Conservation (phyloP, 1,140 invertebrate species). For the Conopomorpha cramerella region DNA sequence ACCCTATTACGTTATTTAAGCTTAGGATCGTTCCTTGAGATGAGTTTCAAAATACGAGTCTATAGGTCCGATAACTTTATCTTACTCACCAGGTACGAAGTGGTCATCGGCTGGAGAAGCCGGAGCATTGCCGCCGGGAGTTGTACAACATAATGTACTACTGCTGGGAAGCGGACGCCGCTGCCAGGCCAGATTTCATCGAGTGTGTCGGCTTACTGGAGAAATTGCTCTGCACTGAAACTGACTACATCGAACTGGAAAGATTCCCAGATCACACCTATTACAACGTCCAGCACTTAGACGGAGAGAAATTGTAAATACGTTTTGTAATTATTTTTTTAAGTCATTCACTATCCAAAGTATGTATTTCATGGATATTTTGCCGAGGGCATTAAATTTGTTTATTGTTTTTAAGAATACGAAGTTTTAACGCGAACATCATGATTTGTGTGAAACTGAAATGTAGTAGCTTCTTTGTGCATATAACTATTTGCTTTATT, state of each 20-base stretch:
- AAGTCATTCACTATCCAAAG: too few species aligned
- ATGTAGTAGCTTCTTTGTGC: too few species aligned
- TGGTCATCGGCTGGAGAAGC: slow-evolving; percentile 84
- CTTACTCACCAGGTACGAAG: slow-evolving; percentile 68
- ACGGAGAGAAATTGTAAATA: slow-evolving; percentile 78
- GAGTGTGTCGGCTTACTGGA: slow-evolving; percentile 82
- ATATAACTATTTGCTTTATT: too few species aligned
- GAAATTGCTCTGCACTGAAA: slow-evolving; percentile 82
- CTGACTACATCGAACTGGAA: slow-evolving; percentile 91
- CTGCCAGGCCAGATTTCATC: slow-evolving; percentile 75
- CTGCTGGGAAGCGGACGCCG: slow-evolving; percentile 85
- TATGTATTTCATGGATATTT: too few species aligned
- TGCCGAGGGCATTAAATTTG: too few species aligned
- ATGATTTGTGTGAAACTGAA: too few species aligned
- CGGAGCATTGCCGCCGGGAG: slow-evolving; percentile 85
- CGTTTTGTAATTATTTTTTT: background rate
- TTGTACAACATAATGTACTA: slow-evolving; percentile 94
- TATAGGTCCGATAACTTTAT: background rate
- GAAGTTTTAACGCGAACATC: too few species aligned
- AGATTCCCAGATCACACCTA: slow-evolving; percentile 92
- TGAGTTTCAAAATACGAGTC: too few species aligned
- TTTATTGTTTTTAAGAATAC: too few species aligned
- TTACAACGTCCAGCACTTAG: slow-evolving; percentile 87
- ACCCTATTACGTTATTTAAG: background rate
- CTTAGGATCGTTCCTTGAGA: background rate